Conservation (phyloP, 2,888 invertebrate species). For the Acleris holmiana region DNA sequence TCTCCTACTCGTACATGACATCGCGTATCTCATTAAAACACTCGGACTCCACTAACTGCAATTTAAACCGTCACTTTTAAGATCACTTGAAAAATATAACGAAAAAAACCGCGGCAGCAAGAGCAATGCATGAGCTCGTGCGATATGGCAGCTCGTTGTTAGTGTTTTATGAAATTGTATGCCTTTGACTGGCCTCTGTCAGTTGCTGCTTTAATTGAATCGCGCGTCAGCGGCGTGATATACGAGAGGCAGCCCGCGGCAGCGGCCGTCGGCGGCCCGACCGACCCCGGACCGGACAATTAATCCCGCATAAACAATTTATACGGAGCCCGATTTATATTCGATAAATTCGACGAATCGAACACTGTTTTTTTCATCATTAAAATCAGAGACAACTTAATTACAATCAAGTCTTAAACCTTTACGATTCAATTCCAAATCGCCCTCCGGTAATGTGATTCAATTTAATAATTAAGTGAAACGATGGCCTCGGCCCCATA, state of each 20-base stretch:
- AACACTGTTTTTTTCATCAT: slow-evolving; percentile 56
- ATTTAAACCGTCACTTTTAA: slow-evolving; percentile 8
- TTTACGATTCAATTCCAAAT: slow-evolving; percentile 68
- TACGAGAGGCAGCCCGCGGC: slow-evolving; percentile 57
- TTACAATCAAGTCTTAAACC: slow-evolving; percentile 59
- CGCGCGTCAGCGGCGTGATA: slow-evolving; percentile 66
- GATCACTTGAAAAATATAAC: background rate
- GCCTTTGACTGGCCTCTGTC: slow-evolving; percentile 60
- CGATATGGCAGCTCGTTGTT: slow-evolving; percentile 36
- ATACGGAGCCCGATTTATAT: slow-evolving; percentile 64
- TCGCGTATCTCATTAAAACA: slow-evolving; percentile 51
- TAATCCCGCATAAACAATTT: slow-evolving; percentile 75
- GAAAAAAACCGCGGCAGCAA: slow-evolving; percentile 12
- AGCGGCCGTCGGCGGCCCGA: slow-evolving; percentile 58
- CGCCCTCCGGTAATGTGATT: slow-evolving; percentile 56
- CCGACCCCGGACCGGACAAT: slow-evolving; percentile 55
- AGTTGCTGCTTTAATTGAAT: slow-evolving; percentile 74
- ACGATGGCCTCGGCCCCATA: slow-evolving; percentile 39
- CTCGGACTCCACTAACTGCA: background rate
- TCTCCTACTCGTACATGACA: slow-evolving; percentile 40
- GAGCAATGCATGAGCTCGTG: slow-evolving; percentile 18
- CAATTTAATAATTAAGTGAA: slow-evolving; percentile 57
- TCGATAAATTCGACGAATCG: slow-evolving; percentile 65
- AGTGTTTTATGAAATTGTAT: slow-evolving; percentile 48
- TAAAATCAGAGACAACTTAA: slow-evolving; percentile 60